These are phyloP conservation scores for Stenopsyche tienmushanensis DNA, from an alignment of 1,140 invertebrate genomes.

Conservation along the genomic window DNA sequence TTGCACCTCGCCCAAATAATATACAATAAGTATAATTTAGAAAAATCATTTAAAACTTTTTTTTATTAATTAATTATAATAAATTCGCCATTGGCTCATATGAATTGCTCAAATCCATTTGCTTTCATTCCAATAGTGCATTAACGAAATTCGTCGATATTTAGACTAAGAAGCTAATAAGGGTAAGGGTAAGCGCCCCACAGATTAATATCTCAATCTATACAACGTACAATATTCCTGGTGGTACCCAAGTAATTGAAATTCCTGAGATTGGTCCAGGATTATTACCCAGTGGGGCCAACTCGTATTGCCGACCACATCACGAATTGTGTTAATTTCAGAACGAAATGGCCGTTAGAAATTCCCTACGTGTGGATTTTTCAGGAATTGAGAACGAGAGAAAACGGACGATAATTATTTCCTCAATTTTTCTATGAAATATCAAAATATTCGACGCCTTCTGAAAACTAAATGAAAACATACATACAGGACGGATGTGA, in stretches of 20 bases:
- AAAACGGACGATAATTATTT: too few species aligned
- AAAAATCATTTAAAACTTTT: too few species aligned
- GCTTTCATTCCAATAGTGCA: too few species aligned
- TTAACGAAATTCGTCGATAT: too few species aligned
- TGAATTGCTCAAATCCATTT: too few species aligned
- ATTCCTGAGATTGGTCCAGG: conserved; percentile 3
- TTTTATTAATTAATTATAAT: too few species aligned
- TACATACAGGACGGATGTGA: too few species aligned
- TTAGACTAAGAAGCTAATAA: background rate
- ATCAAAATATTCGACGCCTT: background rate
- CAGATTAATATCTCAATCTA: conserved; percentile 16
- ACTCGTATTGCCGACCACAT: background rate
- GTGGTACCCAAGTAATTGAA: conserved; percentile 11
- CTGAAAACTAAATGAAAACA: background rate
- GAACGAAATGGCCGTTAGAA: background rate
- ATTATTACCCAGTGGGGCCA: conserved; percentile 12
- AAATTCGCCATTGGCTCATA: too few species aligned
- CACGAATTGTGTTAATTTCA: conserved; percentile 1
- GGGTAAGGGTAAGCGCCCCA: background rate
- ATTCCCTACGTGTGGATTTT: too few species aligned
- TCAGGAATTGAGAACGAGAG: too few species aligned
- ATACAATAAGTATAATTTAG: too few species aligned
- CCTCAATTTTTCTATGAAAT: background rate
- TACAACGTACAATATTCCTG: background rate
- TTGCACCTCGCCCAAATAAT: too few species aligned